Evolutionary conservation across 2,888 invertebrate species (phyloP).

Genomic region (Drosophila formosana): DNA sequence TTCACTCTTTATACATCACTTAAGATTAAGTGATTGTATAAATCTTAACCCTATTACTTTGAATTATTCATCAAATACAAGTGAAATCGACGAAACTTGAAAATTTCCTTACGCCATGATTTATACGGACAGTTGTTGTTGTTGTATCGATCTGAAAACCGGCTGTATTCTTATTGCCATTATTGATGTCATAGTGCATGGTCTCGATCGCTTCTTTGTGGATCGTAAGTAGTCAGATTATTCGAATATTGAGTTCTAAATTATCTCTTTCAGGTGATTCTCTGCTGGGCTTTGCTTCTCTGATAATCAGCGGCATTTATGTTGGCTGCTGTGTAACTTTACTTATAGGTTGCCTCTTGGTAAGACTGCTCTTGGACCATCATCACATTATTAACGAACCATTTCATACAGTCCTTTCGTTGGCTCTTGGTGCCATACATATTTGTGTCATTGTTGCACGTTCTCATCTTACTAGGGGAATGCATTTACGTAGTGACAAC

Average conservation of each 20-base stretch:
- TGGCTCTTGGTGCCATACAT: slow-evolving; percentile 56
- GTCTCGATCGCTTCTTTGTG: slow-evolving; percentile 56
- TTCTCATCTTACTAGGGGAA: slow-evolving; percentile 43
- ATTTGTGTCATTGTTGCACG: slow-evolving; percentile 44
- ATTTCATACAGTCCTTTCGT: slow-evolving; percentile 34
- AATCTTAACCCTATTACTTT: neutral
- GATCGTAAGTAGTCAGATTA: slow-evolving; percentile 51
- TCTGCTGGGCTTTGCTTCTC: slow-evolving; percentile 39
- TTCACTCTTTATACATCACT: neutral
- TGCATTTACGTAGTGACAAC: slow-evolving; percentile 29
- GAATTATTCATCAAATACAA: slow-evolving; percentile 1
- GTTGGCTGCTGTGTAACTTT: slow-evolving; percentile 57
- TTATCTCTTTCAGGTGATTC: slow-evolving; percentile 33
- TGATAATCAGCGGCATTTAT: slow-evolving; percentile 65
- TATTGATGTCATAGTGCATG: slow-evolving; percentile 62
- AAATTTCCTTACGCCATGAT: slow-evolving; percentile 41
- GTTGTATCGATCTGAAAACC: slow-evolving; percentile 53
- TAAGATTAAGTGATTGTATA: neutral
- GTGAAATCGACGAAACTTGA: neutral
- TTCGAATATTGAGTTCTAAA: neutral
- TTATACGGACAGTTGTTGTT: slow-evolving; percentile 66
- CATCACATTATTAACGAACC: neutral
- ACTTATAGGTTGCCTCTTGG: slow-evolving; percentile 56
- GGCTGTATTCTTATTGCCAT: slow-evolving; percentile 71
- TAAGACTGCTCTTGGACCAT: slow-evolving; percentile 7